Evolutionary conservation across 1,140 invertebrate genomes (phyloP), one percentile per base, ranked within the genome.

Genomic region (Samia ricini): DNA sequence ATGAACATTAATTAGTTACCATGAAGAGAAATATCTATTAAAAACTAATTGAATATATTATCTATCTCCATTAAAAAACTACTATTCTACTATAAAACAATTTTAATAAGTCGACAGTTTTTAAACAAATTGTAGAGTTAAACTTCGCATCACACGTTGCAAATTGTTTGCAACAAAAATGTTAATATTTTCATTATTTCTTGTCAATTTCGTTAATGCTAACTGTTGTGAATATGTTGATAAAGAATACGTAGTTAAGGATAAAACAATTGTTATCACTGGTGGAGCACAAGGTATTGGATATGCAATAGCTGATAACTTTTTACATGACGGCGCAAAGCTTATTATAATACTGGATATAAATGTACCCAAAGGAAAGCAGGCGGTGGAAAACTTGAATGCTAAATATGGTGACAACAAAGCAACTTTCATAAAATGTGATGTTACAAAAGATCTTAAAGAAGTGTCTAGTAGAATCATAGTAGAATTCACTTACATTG

Each of bases 351-450:
- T 92, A 55, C 68, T 92, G 0, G 91, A 92, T 61, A 68, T 84
- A 6, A 36, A 82, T 52, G 75, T 86, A 29, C 52, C 68, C 1
- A 42, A 61, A 19, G 90, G 91, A 2, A 63, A 63, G 49, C 64
- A 80, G 15, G 79, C 85, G 2, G 75, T 74, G 15, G 69, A 89
- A 24, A 71, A 58, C 1, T 54, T 93, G 1, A 88, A 88, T 36
- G 52, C 68, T 0, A 91, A 92, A 76, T 91, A 89, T 50, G 92
- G 92, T 1, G 66, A 58, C 8, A 21, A 89, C 12, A 80, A 83
- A 55, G 83, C 79, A 0, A 66, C 84, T 8, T 93, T 92, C 65
- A 68, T 89, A 19, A 82, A 85, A 48, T 92, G 92, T 58, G 89
- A 93, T 52, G 12, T 93, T 2, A 86, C 86, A 0, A 88, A 81